Conservation (phyloP, 2,888 invertebrate genomes). For the Dorcus parallelipipedus region DNA sequence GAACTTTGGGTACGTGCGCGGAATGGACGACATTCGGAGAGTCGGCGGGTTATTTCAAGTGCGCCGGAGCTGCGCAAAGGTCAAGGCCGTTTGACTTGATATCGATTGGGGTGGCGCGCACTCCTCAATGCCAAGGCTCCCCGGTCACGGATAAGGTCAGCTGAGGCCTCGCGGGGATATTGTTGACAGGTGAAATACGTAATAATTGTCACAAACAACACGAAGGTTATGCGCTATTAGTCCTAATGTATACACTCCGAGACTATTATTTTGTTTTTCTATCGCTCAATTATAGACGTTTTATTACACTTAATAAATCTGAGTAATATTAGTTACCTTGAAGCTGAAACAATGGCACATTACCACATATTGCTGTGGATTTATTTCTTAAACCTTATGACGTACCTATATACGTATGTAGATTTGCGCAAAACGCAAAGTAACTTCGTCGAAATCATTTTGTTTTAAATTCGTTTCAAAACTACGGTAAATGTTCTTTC, state of each 20-base stretch:
- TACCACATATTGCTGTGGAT: neutral
- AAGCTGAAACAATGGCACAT: neutral
- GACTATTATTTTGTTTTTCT: slow-evolving; percentile 1
- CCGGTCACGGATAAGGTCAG: slow-evolving; percentile 36
- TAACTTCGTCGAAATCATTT: no score
- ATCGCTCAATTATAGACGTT: neutral
- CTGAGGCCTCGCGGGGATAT: slow-evolving; percentile 16
- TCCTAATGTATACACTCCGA: slow-evolving; percentile 15
- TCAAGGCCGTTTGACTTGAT: slow-evolving; percentile 34
- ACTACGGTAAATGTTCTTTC: no score
- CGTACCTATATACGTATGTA: no score
- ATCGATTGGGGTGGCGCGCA: slow-evolving; percentile 30
- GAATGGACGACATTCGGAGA: slow-evolving; percentile 3
- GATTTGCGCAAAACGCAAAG: no score
- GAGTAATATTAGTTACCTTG: neutral
- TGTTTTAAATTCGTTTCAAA: no score
- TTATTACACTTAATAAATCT: slow-evolving; percentile 1
- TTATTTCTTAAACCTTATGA: no score
- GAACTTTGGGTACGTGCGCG: neutral
- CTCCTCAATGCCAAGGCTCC: slow-evolving; percentile 31
- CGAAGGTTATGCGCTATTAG: slow-evolving; percentile 19
- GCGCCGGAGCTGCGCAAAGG: slow-evolving; percentile 26
- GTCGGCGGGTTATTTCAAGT: slow-evolving; percentile 3
- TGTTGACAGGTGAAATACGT: slow-evolving; percentile 1
- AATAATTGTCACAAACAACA: slow-evolving; percentile 9